A percentile compares a stretch with the other conserved stretches of the same genome.
These are phyloP conservation scores for Perdita meconis DNA, from an alignment of 2,888 invertebrate species.

Conservation along the genomic window DNA sequence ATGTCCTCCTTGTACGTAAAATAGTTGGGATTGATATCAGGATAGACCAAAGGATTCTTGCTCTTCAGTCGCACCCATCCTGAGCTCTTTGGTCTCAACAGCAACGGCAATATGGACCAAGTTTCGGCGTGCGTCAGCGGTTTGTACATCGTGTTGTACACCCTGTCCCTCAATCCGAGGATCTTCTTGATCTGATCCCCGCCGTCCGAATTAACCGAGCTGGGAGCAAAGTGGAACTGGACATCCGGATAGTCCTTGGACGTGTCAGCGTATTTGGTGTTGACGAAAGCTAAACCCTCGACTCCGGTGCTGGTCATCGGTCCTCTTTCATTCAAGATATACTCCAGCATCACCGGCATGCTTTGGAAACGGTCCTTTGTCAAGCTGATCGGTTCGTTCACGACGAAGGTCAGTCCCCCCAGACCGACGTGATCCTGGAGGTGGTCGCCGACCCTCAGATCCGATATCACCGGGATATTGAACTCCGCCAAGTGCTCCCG, in stretches of 20 bases:
- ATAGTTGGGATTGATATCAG: constrained; percentile 96
- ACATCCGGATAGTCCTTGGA: constrained; percentile 93
- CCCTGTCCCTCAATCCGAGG: constrained; percentile 90
- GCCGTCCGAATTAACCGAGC: constrained; percentile 93
- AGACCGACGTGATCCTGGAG: constrained; percentile 95
- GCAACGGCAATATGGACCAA: constrained; percentile 92
- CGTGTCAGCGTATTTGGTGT: constrained; percentile 93
- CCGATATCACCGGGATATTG: constrained; percentile 90
- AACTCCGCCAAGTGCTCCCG: constrained; percentile 90
- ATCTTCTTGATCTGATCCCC: constrained; percentile 92
- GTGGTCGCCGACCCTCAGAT: constrained; percentile 92
- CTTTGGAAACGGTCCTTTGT: constrained; percentile 92
- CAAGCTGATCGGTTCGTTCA: constrained; percentile 92
- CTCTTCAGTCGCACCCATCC: constrained; percentile 94
- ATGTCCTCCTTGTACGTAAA: constrained; percentile 94
- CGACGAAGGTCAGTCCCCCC: constrained; percentile 92
- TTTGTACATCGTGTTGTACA: constrained; percentile 94
- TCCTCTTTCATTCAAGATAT: constrained; percentile 91
- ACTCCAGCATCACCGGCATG: constrained; percentile 91
- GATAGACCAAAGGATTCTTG: constrained; percentile 92
- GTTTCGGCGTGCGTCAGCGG: constrained; percentile 92
- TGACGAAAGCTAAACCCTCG: constrained; percentile 94
- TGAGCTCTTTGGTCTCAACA: constrained; percentile 93
- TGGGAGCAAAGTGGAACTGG: constrained; percentile 94
- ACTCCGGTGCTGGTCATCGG: constrained; percentile 93